Base-by-base conservation (phyloP, 2,113 vertebrate species). In the Poicephalus meyeri region DNA sequence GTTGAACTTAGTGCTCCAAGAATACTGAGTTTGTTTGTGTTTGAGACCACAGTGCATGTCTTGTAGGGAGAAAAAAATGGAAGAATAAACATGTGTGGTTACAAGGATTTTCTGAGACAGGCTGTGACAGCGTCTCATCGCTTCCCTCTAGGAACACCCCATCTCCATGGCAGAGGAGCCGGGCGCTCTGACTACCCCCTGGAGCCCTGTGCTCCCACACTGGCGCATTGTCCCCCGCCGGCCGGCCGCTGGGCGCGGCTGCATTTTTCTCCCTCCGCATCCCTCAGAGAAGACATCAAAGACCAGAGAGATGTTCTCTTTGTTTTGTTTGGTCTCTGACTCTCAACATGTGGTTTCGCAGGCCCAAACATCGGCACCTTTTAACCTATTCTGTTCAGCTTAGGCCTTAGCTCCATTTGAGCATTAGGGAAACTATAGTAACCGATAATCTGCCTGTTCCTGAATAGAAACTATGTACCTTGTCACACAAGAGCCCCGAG, bases 371-470 rank as follows among this genome's bases (percentile, higher is more conserved):
- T 99, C 99, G 99, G 99, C 98, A 99, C 99, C 99, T 99, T 99
- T 99, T 99, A 99, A 99, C 99, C 99, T 99, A 99, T 99, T 99
- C 99, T 99, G 99, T 98, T 98, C 98, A 99, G 99, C 99, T 99
- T 99, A 99, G 99, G 98, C 98, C 98, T 97, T 93, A 98, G 98
- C 99, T 99, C 98, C 98, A 98, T 99, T 98, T 99, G 98, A 98
- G 99, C 98, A 99, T 99, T 99, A 99, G 99, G 98, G 99, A 99
- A 99, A 99, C 99, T 99, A 99, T 99, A 99, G 99, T 99, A 99
- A 99, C 99, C 98, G 97, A 99, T 99, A 99, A 99, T 99, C 99
- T 99, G 99, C 98, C 98, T 98, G 98, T 98, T 91, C 95, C 98
- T 99, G 99, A 99, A 99, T 99, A 99, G 99, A 99, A 99, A 98